Evolutionary conservation across 2,888 invertebrate genomes (phyloP).

Genomic region (Bembecia ichneumoniformis): DNA sequence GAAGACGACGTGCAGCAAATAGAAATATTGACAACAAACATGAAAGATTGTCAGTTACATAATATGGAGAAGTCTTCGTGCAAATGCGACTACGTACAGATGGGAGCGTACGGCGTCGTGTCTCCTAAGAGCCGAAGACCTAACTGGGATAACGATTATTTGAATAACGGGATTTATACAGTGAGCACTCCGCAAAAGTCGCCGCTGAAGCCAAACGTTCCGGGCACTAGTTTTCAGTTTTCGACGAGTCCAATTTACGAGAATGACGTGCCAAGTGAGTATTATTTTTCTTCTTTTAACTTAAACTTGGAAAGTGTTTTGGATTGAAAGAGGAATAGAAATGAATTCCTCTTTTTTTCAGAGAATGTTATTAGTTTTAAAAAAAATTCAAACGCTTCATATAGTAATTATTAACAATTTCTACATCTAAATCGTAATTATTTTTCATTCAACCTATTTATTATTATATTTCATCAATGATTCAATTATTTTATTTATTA

Average conservation of each 20-base stretch:
- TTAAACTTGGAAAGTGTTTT: not conserved
- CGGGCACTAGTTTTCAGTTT: slow-evolving; percentile 64
- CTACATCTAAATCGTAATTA: too few relatives aligned
- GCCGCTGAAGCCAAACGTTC: slow-evolving; percentile 45
- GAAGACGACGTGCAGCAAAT: slow-evolving; percentile 64
- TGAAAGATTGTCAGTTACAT: slow-evolving; percentile 62
- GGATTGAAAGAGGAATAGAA: not conserved
- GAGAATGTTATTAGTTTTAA: too few relatives aligned
- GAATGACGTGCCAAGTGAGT: slow-evolving; percentile 57
- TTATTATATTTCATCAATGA: too few relatives aligned
- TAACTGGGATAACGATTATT: slow-evolving; percentile 56
- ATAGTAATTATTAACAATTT: too few relatives aligned
- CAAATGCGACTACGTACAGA: slow-evolving; percentile 62
- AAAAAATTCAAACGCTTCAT: not conserved
- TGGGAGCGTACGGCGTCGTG: slow-evolving; percentile 58
- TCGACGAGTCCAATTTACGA: slow-evolving; percentile 60
- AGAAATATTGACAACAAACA: slow-evolving; percentile 55
- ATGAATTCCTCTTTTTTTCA: too few relatives aligned
- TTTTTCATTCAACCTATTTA: too few relatives aligned
- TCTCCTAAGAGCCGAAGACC: slow-evolving; percentile 50
- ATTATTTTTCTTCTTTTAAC: not conserved
- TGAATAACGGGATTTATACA: slow-evolving; percentile 60
- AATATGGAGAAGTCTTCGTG: slow-evolving; percentile 56
- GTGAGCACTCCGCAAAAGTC: slow-evolving; percentile 61
- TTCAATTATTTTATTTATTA: too few relatives aligned